Base-by-base conservation (phyloP, 1,140 invertebrate species). In the Carposina sasakii region DNA sequence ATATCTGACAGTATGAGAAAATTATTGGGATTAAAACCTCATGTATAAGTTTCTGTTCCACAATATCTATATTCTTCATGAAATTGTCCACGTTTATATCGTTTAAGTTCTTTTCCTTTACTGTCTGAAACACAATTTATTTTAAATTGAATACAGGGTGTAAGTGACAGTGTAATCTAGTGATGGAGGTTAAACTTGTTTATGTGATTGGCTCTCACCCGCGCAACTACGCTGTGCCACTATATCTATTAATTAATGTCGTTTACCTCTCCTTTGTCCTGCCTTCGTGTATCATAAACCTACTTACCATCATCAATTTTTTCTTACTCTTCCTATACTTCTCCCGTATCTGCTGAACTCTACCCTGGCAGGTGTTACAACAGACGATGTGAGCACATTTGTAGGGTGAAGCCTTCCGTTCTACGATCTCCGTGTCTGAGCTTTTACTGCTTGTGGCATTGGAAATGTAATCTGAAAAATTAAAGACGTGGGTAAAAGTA, bases 11-110 rank as follows among this genome's bases (percentile, higher is more conserved):
- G 24, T 26, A 26, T 6, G 12, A 12, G 24, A 26, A 26, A 26
- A 26, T 26, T 26, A 26, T 6, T 26, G 24, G 5, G 5, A 6
- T 37, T 48, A 41, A 17, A 52, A 81, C 77, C 77, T 81, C 77
- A 41, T 77, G 65, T 34, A 78, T 60, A 13, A 81, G 64, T 28
- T 46, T 53, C 47, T 59, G 46, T 52, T 81, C 77, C 59, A 71
- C 40, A 1, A 60, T 21, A 28, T 39, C 37, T 9, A 78, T 53
- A 48, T 69, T 68, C 49, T 63, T 71, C 60, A 74, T 53, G 2
- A 76, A 48, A 26, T 23, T 51, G 9, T 69, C 53, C 40, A 64
- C 24, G 34, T 67, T 65, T 10, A 53, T 1, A 1, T 40, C 22
- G 28, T 67, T 69, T 9, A 46, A 1, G 40, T 54, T 59, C 4